These are phyloP conservation scores for Clanis bilineata DNA, from an alignment of 2,888 invertebrate species.

Conservation along the genomic window DNA sequence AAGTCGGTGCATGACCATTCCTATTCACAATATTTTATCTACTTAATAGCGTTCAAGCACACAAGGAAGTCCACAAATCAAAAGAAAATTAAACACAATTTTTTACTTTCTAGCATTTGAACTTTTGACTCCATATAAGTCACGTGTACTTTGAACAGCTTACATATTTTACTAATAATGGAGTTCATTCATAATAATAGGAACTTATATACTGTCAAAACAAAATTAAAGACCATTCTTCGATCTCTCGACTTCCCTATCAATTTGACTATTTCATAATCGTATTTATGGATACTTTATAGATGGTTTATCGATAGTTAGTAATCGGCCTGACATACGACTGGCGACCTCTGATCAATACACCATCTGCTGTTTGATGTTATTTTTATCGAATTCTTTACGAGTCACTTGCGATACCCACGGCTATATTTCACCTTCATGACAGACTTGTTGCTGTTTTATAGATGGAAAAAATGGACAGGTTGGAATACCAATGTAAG, in stretches of 20 bases:
- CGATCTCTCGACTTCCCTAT: too few species aligned
- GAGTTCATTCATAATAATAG: too few species aligned
- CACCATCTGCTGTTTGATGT: conserved; percentile 16
- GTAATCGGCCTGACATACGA: neutral
- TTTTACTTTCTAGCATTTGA: neutral
- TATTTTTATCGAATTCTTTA: conserved; percentile 16
- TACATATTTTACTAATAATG: too few species aligned
- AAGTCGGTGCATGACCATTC: too few species aligned
- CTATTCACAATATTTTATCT: too few species aligned
- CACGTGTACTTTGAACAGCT: neutral
- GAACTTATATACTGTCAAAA: too few species aligned
- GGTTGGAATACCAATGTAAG: too few species aligned
- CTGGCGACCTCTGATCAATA: conserved; percentile 4
- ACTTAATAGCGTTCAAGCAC: neutral
- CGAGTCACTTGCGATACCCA: neutral
- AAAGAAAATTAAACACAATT: neutral
- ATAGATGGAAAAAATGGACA: neutral
- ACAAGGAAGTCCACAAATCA: neutral
- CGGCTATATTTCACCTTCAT: neutral
- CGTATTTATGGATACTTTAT: too few species aligned
- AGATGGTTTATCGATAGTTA: too few species aligned
- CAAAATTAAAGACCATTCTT: too few species aligned
- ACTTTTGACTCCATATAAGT: neutral
- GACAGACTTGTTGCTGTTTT: neutral
- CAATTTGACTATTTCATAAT: too few species aligned